A percentile compares a stretch with the other conserved stretches of the same genome.
These are phyloP conservation scores for Sepiola atlantica DNA, from an alignment of 2,888 invertebrate species.

Conservation along the genomic window DNA sequence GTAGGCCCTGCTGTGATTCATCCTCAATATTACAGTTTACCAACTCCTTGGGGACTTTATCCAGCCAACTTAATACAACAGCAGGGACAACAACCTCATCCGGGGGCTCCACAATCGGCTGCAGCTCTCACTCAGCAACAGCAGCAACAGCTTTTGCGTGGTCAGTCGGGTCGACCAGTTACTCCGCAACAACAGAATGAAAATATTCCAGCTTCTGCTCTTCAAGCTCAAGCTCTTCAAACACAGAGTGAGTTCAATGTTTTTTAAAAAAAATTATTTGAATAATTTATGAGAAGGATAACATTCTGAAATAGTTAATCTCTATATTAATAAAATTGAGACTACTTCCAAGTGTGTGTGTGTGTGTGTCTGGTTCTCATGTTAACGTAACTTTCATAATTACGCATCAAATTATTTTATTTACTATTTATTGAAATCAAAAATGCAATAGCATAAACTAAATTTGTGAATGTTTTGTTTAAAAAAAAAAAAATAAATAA, in stretches of 20 bases:
- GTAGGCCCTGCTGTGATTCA: slow-evolving; percentile 78
- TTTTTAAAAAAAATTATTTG: neutral
- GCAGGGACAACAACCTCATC: slow-evolving; percentile 67
- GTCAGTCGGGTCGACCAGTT: slow-evolving; percentile 66
- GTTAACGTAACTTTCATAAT: no score
- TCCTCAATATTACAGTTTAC: slow-evolving; percentile 93
- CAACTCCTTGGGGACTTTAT: slow-evolving; percentile 92
- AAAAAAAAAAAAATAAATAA: no score
- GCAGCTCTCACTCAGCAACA: slow-evolving; percentile 77
- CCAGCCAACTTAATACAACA: slow-evolving; percentile 79
- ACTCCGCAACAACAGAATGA: slow-evolving; percentile 74
- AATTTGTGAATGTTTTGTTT: no score
- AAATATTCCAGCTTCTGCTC: slow-evolving; percentile 74
- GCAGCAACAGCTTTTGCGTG: slow-evolving; percentile 77
- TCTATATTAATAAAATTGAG: no score
- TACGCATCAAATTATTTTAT: no score
- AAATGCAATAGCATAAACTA: no score
- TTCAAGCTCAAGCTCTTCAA: slow-evolving; percentile 60
- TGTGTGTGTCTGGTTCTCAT: no score
- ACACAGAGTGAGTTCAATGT: slow-evolving; percentile 67
- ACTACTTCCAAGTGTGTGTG: no score
- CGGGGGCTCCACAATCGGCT: slow-evolving; percentile 76
- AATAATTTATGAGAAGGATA: neutral
- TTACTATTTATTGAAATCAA: no score
- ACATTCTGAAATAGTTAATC: neutral